Conservation (phyloP, 2,888 invertebrate species). For the Kryphioiulus occultus region DNA sequence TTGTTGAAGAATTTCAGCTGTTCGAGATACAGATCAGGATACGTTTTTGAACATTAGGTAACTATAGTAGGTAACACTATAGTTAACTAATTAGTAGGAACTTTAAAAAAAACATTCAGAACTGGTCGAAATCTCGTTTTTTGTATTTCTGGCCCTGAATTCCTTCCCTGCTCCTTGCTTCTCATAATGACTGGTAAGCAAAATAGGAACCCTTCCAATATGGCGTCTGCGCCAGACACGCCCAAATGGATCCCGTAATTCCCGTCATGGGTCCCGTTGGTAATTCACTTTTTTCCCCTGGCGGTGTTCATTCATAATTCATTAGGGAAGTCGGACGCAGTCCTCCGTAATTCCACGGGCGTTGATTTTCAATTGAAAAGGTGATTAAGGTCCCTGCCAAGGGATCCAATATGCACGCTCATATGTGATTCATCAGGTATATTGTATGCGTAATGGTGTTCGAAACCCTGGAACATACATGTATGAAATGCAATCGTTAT, state of each 20-base stretch:
- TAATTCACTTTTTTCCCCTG: neutral
- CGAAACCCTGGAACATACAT: neutral
- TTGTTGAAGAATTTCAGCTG: too few species aligned
- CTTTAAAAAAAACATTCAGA: neutral
- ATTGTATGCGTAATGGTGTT: neutral
- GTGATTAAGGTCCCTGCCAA: neutral
- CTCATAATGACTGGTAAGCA: neutral
- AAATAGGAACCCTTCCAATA: conserved; percentile 5
- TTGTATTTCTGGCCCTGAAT: neutral
- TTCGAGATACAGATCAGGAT: too few species aligned
- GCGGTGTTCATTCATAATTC: neutral
- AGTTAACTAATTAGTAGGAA: neutral
- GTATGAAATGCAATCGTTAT: too few species aligned
- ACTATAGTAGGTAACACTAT: too few species aligned
- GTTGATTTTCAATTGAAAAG: conserved; percentile 5
- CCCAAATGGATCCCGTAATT: neutral
- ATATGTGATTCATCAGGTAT: neutral
- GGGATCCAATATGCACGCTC: neutral
- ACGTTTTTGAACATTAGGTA: too few species aligned
- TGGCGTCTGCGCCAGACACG: neutral
- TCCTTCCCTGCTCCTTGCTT: neutral
- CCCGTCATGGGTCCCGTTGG: neutral
- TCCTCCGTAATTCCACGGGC: neutral
- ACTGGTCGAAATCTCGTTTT: neutral
- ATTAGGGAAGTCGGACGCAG: neutral